These are phyloP conservation scores for Cryptotis parvus DNA, from an alignment of 2,113 vertebrate species.

Conservation along the genomic window DNA sequence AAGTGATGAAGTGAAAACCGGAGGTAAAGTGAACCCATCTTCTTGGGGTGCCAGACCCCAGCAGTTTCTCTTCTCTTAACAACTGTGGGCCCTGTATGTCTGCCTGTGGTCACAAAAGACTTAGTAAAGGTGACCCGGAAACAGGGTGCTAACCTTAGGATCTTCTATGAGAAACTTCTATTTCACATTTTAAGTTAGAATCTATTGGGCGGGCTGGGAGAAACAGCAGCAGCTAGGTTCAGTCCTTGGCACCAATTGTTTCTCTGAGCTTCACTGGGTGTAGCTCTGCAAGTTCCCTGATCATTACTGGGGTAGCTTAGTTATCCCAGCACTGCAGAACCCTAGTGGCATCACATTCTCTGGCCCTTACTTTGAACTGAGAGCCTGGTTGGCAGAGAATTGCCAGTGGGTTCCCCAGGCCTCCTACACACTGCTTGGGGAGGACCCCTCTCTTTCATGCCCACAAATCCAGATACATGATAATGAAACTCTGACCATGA, in stretches of 20 bases:
- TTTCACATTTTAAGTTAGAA: not conserved
- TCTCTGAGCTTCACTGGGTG: too few species aligned
- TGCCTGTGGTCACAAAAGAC: not conserved
- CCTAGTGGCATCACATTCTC: too few species aligned
- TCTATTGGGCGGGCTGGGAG: not conserved
- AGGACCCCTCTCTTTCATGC: too few species aligned
- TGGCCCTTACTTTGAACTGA: too few species aligned
- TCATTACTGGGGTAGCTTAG: too few species aligned
- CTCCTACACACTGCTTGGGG: too few species aligned
- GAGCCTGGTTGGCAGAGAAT: too few species aligned
- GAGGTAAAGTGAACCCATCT: not conserved
- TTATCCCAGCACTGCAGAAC: too few species aligned
- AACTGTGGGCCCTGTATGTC: not conserved
- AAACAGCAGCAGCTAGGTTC: too few species aligned
- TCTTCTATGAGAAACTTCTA: conserved; percentile 1
- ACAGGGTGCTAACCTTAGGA: not conserved
- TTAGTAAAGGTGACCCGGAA: not conserved
- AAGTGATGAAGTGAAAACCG: not conserved
- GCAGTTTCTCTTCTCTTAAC: not conserved
- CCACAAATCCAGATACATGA: not conserved
- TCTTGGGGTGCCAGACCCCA: not conserved
- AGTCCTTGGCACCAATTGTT: too few species aligned
- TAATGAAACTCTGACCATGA: not conserved
- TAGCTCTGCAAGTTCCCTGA: too few species aligned
- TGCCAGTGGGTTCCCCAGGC: too few species aligned